A percentile compares a stretch with the other conserved stretches of the same genome.
phyloP scores from a whole-genome alignment of 2,113 vertebrate species.

The Rallus limicola region DNA sequence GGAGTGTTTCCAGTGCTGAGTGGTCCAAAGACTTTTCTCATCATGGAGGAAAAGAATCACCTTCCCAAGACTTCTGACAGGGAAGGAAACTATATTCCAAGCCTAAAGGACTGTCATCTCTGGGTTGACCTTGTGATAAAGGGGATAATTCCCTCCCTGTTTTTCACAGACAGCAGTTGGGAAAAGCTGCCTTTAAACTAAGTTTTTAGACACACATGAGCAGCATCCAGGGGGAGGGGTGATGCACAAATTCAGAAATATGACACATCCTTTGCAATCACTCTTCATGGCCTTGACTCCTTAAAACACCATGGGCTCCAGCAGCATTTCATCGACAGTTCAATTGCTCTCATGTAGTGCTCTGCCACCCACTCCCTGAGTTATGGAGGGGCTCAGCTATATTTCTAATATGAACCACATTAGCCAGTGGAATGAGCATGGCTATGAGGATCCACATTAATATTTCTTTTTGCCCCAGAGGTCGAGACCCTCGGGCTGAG shows the following conservation, averaged over 20 bases:
- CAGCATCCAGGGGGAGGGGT: background rate
- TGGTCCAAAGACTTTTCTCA: background rate
- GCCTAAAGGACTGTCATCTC: background rate
- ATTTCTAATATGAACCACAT: background rate
- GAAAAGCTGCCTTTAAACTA: background rate
- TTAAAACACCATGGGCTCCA: background rate
- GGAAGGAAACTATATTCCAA: background rate
- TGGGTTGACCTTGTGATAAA: background rate
- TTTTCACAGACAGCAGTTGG: background rate
- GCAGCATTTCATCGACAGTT: accelerated
- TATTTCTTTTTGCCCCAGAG: background rate
- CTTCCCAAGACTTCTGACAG: background rate
- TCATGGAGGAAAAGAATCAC: background rate
- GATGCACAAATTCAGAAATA: background rate
- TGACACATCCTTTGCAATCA: background rate
- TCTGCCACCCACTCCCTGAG: background rate
- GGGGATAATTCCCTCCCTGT: background rate
- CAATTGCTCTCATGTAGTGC: background rate
- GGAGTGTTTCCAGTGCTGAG: background rate
- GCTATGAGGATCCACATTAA: background rate
- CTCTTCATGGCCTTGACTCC: background rate
- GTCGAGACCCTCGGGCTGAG: background rate
- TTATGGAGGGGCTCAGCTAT: background rate
- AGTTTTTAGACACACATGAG: background rate
- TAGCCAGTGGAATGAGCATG: background rate